Base-by-base conservation (phyloP, 2,113 vertebrate species). In the Protomyctophum bolini region DNA sequence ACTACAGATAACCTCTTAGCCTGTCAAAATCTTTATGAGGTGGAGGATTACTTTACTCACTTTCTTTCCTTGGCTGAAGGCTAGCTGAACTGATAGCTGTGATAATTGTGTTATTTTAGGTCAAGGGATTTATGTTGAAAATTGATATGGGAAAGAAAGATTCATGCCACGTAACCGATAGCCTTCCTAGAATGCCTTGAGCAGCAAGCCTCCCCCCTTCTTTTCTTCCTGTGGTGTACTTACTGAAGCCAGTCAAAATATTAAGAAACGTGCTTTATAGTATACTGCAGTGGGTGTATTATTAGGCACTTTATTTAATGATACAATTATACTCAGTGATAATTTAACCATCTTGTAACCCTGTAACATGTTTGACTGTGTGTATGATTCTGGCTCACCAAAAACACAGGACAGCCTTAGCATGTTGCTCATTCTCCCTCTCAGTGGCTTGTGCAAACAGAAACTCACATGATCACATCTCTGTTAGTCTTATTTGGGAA, bases 1-100 rank as follows among this genome's bases (percentile, higher is more conserved):
- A 33, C 75, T 79, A 66, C 56, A 76, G 78, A 81, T 73, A 66
- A 88, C 76, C 78, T 84, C 55, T 75, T 70, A 59, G 56, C 48
- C 9, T 81, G 68, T 83, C 75, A 68, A 50, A 8, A 0, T 73
- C 70, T 87, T 85, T 80, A 81, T 52, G 65, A 78, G 72, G 49
- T 77, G 76, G 79, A 82, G 54, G 70, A 73, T 68, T 79, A 48
- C 7, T 46, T 58, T 48, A 33, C 45, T 67, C 58, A 63, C 75
- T 49, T 41, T 68, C 12, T 83, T 80, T 52, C 63, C 21, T 68
- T 62, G 73, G 80, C 63, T 73, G 72, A 71, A 75, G 8, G 10
- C 70, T 50, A 59, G 55, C 14, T 10, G 41, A 57, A 68, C 11
- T 58, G 14, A 48, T 68, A 0, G 12, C 58, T 73, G 73, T 73